Evolutionary conservation across 2,888 invertebrate genomes (phyloP).

Genomic region (Campoplex nolae): DNA sequence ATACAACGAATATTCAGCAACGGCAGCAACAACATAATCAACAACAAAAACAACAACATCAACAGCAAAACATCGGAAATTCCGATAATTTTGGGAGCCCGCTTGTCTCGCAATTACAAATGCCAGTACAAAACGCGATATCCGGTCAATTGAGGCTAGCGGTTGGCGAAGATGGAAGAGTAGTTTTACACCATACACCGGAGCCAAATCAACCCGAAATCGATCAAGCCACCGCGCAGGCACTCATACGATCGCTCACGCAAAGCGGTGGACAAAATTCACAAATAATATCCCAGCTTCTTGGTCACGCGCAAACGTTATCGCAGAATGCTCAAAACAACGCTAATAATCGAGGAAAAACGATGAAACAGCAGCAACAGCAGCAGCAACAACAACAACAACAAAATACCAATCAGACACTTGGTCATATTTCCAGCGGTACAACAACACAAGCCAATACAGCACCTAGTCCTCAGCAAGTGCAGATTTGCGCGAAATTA

Average conservation of each 20-base stretch:
- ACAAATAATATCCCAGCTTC: slow-evolving; percentile 82
- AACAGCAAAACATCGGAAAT: slow-evolving; percentile 60
- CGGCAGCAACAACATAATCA: slow-evolving; percentile 70
- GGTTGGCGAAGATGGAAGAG: slow-evolving; percentile 89
- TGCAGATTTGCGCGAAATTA: slow-evolving; percentile 75
- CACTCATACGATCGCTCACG: slow-evolving; percentile 81
- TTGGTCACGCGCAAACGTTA: slow-evolving; percentile 78
- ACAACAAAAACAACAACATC: slow-evolving; percentile 69
- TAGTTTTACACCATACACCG: slow-evolving; percentile 89
- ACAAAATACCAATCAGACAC: slow-evolving; percentile 57
- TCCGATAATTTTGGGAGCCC: slow-evolving; percentile 78
- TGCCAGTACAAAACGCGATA: slow-evolving; percentile 82
- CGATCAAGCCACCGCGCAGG: slow-evolving; percentile 82
- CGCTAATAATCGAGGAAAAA: slow-evolving; percentile 56
- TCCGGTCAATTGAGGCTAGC: slow-evolving; percentile 88
- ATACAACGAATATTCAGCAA: slow-evolving; percentile 76
- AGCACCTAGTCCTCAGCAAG: slow-evolving; percentile 78
- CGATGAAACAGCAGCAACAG: slow-evolving; percentile 48
- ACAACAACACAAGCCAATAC: slow-evolving; percentile 62
- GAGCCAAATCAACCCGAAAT: slow-evolving; percentile 83
- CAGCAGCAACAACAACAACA: slow-evolving; percentile 37
- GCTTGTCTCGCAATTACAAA: slow-evolving; percentile 86
- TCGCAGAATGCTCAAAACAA: slow-evolving; percentile 72
- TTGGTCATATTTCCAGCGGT: slow-evolving; percentile 64
- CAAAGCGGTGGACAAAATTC: slow-evolving; percentile 82